phyloP scores from a whole-genome alignment of 2,113 vertebrate species.

The Willisornis vidua region DNA sequence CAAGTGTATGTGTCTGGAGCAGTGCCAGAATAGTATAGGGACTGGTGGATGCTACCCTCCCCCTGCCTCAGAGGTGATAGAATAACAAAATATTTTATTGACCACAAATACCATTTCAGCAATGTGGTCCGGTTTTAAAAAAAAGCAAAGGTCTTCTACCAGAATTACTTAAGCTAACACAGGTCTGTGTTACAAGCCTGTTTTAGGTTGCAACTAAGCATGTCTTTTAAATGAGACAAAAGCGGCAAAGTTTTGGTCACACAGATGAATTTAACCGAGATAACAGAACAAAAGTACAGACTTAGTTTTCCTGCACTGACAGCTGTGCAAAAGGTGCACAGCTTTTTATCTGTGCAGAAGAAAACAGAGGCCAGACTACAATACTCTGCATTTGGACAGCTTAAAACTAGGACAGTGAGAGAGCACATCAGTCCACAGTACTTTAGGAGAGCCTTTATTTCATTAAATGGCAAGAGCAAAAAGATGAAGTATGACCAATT shows the following conservation, averaged over 20 bases:
- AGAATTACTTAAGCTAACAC: background rate
- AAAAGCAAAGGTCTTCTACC: background rate
- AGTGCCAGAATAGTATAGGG: background rate
- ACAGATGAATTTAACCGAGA: background rate
- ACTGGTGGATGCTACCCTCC: background rate
- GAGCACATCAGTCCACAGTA: background rate
- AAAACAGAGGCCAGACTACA: background rate
- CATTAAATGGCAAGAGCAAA: background rate
- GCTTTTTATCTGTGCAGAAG: background rate
- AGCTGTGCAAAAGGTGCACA: background rate
- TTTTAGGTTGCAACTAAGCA: background rate
- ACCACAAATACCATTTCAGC: background rate
- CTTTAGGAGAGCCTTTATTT: background rate
- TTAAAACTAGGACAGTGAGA: background rate
- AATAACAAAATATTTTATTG: background rate
- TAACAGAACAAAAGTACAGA: background rate
- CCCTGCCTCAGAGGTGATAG: background rate
- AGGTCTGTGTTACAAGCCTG: background rate
- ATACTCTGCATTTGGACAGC: background rate
- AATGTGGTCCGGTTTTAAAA: background rate
- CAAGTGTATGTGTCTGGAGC: background rate
- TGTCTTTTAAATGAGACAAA: background rate
- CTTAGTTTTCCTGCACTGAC: background rate
- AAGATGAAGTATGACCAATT: background rate
- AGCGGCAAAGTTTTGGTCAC: background rate